Evolutionary conservation across 2,113 vertebrate genomes (phyloP).

Genomic region (Perccottus glenii): DNA sequence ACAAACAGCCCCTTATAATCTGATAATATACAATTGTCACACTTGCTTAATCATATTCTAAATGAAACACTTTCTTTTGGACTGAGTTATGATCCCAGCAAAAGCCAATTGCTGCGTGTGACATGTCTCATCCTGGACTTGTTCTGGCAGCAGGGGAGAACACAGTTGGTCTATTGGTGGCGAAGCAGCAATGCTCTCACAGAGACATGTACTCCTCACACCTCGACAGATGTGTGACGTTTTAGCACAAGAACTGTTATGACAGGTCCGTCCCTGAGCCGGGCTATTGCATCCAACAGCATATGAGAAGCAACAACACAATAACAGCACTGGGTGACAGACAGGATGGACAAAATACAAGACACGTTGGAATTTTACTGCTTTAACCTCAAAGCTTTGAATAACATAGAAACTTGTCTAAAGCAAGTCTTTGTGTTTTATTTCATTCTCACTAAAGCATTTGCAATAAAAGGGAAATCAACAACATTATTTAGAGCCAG

Average conservation of each 20-base stretch:
- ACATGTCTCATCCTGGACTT: constrained; percentile 21
- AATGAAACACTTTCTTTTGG: not conserved
- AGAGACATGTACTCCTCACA: constrained; percentile 46
- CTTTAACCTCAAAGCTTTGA: not conserved
- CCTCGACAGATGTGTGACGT: constrained; percentile 59
- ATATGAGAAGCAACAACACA: constrained; percentile 16
- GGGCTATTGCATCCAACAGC: constrained; percentile 46
- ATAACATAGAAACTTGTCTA: not conserved
- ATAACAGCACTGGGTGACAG: constrained; percentile 6
- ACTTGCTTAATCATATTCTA: not conserved
- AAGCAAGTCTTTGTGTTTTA: no score
- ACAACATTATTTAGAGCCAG: no score
- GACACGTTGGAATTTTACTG: not conserved
- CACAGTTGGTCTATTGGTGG: constrained; percentile 17
- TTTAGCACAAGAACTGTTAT: constrained; percentile 59
- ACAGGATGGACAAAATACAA: not conserved
- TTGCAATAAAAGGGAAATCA: no score
- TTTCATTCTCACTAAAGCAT: no score
- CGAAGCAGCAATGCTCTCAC: constrained; percentile 8
- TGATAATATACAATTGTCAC: not conserved
- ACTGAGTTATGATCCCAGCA: not conserved
- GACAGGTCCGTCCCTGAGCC: constrained; percentile 43
- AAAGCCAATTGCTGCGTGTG: not conserved
- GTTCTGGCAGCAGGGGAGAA: constrained; percentile 33
- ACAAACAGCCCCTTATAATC: no score